Evolutionary conservation across 2,797 vertebrate species (phyloP).

Genomic region (Numenius phaeopus): DNA sequence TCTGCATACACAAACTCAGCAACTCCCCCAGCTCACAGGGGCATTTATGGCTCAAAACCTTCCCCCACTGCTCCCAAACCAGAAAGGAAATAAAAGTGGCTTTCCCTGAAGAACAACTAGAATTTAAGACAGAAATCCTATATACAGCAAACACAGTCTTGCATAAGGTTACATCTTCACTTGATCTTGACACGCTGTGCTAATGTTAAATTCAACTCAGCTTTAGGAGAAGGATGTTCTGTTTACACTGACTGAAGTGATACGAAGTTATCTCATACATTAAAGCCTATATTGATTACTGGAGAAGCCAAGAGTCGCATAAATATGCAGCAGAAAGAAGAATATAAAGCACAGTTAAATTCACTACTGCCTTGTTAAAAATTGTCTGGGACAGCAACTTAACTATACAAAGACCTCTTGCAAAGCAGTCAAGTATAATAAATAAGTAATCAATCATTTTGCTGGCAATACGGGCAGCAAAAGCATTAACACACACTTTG

Average conservation of each 20-base stretch:
- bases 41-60: neutral
- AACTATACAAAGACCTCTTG: neutral
- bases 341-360: slow-evolving; percentile 8
- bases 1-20: neutral
- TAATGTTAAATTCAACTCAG: neutral
- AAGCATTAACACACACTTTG: neutral
- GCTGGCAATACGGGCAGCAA: neutral
- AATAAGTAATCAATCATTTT: neutral
- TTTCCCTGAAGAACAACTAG: neutral
- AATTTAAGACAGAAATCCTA: neutral
- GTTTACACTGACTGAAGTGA: neutral
- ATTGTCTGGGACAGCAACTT: slow-evolving; percentile 10
- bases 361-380: neutral
- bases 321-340: slow-evolving; percentile 15
- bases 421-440: neutral
- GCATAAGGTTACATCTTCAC: neutral
- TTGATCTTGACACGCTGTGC: neutral
- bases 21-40: neutral
- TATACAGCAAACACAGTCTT: neutral
- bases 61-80: neutral
- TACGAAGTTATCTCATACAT: neutral
- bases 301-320: neutral
- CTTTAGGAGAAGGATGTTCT: neutral
- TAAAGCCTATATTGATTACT: slow-evolving; percentile 24
- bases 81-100: neutral